Conservation (phyloP, 1,140 invertebrate species). For the Drosophila athabasca region DNA sequence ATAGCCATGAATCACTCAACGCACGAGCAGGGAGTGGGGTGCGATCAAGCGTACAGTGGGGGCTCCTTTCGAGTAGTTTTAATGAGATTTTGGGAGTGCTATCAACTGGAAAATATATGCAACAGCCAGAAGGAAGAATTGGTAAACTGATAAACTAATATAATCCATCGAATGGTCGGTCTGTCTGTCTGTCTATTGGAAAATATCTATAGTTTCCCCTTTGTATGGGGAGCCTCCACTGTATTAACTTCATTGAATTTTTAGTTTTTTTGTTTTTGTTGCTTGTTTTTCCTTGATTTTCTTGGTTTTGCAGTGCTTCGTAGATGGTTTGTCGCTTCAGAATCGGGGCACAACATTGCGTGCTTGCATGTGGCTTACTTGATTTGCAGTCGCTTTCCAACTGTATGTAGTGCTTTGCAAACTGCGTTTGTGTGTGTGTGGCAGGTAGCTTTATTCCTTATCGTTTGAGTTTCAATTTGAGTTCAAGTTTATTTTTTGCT, state of each 20-base stretch:
- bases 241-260: slow-evolving; percentile 1
- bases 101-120: no score
- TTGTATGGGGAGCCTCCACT: neutral
- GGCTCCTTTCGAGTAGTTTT: neutral
- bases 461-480: slow-evolving; percentile 7
- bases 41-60: slow-evolving; percentile 4
- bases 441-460: slow-evolving; percentile 35
- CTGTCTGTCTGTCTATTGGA: no score
- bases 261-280: slow-evolving; percentile 5
- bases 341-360: slow-evolving; percentile 40
- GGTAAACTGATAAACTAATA: no score
- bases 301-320: slow-evolving; percentile 67
- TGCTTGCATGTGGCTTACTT: slow-evolving; percentile 77
- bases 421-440: slow-evolving; percentile 24
- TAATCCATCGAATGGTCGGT: no score
- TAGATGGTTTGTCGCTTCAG: slow-evolving; percentile 48
- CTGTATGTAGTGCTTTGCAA: slow-evolving; percentile 33
- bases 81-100: no score
- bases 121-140: no score
- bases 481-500: slow-evolving; percentile 2
- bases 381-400: slow-evolving; percentile 18
- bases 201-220: no score
- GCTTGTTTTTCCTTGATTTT: slow-evolving; percentile 17
- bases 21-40: neutral
- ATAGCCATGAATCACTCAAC: slow-evolving; percentile 25